A percentile compares a stretch with the other conserved stretches of the same genome.
Evolutionary conservation across 1,140 invertebrate genomes (phyloP).

Genomic region (Calliopsis andreniformis): DNA sequence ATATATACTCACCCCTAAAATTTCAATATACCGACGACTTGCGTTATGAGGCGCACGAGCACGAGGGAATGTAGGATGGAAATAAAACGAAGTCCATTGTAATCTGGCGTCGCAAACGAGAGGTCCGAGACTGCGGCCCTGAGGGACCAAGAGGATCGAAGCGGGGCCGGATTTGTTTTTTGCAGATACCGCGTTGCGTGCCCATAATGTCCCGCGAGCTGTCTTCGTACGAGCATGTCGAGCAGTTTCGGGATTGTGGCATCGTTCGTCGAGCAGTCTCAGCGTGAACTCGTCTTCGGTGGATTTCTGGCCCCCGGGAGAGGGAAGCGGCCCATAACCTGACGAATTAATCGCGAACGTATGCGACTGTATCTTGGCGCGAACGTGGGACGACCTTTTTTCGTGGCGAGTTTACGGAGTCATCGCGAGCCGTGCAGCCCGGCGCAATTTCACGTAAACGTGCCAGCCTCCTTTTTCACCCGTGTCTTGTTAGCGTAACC

Average conservation of each 20-base stretch:
- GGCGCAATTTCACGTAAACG: constrained; percentile 55
- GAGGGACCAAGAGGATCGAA: constrained; percentile 31
- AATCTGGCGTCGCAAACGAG: constrained; percentile 7
- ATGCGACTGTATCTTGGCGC: constrained; percentile 38
- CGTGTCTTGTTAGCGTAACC: constrained; percentile 63
- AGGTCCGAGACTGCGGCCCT: background rate
- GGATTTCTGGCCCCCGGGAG: constrained; percentile 17
- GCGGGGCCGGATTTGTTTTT: constrained; percentile 52
- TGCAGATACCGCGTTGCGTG: constrained; percentile 56
- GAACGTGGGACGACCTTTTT: constrained; percentile 20
- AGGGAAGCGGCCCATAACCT: constrained; percentile 54
- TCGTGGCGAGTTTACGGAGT: constrained; percentile 49
- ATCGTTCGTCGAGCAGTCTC: constrained; percentile 50
- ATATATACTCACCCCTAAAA: constrained; percentile 23
- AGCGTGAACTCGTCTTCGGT: constrained; percentile 59
- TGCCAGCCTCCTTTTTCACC: constrained; percentile 14
- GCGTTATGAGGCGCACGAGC: constrained; percentile 22
- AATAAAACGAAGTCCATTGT: constrained; percentile 14
- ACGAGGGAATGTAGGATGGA: background rate
- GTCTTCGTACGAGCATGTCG: constrained; percentile 37
- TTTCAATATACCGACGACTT: constrained; percentile 20
- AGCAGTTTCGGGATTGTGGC: constrained; percentile 41
- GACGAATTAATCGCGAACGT: constrained; percentile 63
- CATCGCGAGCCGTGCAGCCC: constrained; percentile 29
- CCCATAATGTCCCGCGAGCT: constrained; percentile 53